phyloP scores from a whole-genome alignment of 2,888 invertebrate species.

The Troilus luridus region DNA sequence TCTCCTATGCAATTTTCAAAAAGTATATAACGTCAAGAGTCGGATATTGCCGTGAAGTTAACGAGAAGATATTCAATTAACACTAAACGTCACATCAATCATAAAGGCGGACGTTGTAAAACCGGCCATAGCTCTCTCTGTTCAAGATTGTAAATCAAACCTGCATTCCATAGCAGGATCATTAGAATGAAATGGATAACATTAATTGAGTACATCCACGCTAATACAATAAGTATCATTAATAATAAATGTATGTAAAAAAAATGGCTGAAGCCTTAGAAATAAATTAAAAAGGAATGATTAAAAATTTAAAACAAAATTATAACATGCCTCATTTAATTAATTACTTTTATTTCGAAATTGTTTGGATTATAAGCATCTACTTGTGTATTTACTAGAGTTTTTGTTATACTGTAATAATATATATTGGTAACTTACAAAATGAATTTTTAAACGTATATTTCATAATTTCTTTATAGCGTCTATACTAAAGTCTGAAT shows the following conservation, averaged over 20 bases:
- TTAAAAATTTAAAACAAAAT: no score
- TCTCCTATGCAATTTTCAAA: neutral
- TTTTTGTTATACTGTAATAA: no score
- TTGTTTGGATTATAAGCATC: no score
- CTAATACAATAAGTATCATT: neutral
- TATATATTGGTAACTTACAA: no score
- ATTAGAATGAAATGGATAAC: neutral
- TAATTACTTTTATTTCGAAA: no score
- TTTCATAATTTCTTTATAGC: no score
- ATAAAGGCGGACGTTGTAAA: slow-evolving; percentile 12
- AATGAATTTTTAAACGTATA: no score
- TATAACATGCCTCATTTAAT: no score
- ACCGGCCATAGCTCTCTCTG: slow-evolving; percentile 12
- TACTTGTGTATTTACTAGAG: no score
- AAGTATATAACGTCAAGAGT: neutral
- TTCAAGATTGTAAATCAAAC: slow-evolving; percentile 21
- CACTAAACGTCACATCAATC: slow-evolving; percentile 57
- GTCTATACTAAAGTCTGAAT: no score
- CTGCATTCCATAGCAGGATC: neutral
- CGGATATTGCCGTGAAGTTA: neutral
- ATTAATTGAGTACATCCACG: neutral
- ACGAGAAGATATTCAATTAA: slow-evolving; percentile 53
- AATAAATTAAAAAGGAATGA: no score
- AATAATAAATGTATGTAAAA: neutral
- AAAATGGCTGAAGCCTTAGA: no score